Base-by-base conservation (phyloP, 2,797 vertebrate genomes). In the Taenioides sp. region DNA sequence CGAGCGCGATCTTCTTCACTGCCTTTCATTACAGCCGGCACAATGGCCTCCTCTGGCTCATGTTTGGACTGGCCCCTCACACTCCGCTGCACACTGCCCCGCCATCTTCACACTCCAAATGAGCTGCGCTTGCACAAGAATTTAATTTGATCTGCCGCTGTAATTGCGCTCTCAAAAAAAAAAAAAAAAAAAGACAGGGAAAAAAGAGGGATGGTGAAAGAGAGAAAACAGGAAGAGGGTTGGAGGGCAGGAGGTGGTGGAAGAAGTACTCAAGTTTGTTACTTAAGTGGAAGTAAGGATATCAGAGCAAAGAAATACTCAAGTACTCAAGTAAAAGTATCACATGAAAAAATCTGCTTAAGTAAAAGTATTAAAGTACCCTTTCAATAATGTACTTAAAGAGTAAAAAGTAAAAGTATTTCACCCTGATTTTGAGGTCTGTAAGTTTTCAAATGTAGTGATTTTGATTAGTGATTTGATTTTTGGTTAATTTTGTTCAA, bases 1-100 rank as follows among this genome's bases (percentile, higher is more conserved):
- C 63, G 47, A 43, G 16, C 6, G 7, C 40, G 63, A 14, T 22
- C 63, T 40, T 14, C 63, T 23, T 89, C 92, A 93, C 92, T 92
- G 90, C 82, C 89, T 93, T 90, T 94, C 93, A 94, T 94, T 93
- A 94, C 88, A 73, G 85, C 81, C 85, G 89, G 92, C 91, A 94
- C 91, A 94, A 93, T 91, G 88, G 92, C 89, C 90, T 59, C 14
- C 25, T 7, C 88, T 87, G 87, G 92, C 90, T 88, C 87, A 84
- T 91, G 91, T 92, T 92, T 93, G 92, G 89, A 86, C 88, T 88
- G 89, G 89, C 82, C 85, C 87, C 85, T 84, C 92, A 88, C 90
- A 91, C 87, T 89, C 90, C 84, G 83, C 81, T 91, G 89, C 88
- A 86, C 91, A 88, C 86, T 80, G 88, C 88, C 84, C 84, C 87